Base-by-base conservation (phyloP, 2,888 invertebrate genomes). In the Sphaeridia pumilis region DNA sequence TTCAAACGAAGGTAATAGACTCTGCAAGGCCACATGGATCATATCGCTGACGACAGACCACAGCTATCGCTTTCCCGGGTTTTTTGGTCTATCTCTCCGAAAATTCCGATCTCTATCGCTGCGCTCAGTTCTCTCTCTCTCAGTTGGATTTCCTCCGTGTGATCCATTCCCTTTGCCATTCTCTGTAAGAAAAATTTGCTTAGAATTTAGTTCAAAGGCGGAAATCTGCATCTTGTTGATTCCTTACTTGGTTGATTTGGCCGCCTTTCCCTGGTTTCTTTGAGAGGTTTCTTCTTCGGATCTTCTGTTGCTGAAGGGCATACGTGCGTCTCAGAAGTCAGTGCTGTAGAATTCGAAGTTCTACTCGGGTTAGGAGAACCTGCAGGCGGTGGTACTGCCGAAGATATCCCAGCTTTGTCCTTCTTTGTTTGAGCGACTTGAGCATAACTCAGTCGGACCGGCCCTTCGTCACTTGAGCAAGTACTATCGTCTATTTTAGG, bases 401-500 rank as follows among this genome's bases (percentile, higher is more conserved):
- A 46, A 46, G 46, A 47, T n/a, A 54, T 22, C 34, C n/a, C n/a
- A n/a, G 58, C 41, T 50, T 61, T 60, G 25, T 66, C 64, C 52
- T 66, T 65, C 21, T 65, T 55, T 25, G 55, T 58, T 67, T 80
- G 80, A 35, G 80, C 80, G 55, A 79, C 80, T 70, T 80, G 80
- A 57, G 80, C 80, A 69, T 80, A 80, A 68, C 79, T 80, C 68
- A 80, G 72, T 38, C 61, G 58, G 74, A 61, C 59, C 27, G 61
- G 60, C 41, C 65, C 62, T 49, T 61, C 64, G n/a, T 65, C 63
- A 54, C 34, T 64, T 64, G 64, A 62, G 65, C 65, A 65, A 61
- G 51, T 49, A 49, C 57, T 53, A 35, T 63, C 61, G 14, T 59
- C 60, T 38, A n/a, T n/a, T n/a, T n/a, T n/a, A n/a, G n/a, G n/a